phyloP scores from a whole-genome alignment of 2,888 invertebrate genomes.

The Callyntrura guangdongensis region DNA sequence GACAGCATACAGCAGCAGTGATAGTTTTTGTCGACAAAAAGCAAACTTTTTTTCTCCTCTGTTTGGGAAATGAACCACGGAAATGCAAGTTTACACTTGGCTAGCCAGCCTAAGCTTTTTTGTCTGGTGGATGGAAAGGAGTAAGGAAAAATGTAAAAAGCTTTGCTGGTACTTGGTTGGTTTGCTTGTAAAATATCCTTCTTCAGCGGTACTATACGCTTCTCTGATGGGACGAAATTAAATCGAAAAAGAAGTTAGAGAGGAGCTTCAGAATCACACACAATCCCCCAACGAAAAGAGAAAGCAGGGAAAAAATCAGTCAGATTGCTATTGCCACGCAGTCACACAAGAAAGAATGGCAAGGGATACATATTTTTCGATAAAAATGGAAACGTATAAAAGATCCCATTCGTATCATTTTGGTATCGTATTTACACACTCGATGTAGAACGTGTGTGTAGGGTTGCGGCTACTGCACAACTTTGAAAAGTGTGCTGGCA shows the following conservation, averaged over 20 bases:
- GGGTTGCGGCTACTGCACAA: neutral
- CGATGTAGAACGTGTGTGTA: neutral
- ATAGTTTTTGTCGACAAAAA: neutral
- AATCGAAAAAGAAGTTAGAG: conserved; percentile 46
- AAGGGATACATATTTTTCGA: conserved; percentile 38
- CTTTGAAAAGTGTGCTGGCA: neutral
- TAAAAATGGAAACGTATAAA: conserved; percentile 2
- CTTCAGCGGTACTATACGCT: neutral
- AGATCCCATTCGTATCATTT: conserved; percentile 7
- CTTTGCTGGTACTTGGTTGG: conserved; percentile 12
- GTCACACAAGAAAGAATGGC: neutral
- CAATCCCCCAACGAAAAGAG: conserved; percentile 12
- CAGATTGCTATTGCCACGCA: neutral
- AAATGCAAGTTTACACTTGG: conserved; percentile 64
- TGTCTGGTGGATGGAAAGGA: neutral
- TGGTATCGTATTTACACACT: neutral
- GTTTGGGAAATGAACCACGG: conserved; percentile 63
- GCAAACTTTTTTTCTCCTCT: conserved; percentile 26
- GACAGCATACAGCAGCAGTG: neutral
- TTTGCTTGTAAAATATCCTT: neutral
- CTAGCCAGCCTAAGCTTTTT: conserved; percentile 1
- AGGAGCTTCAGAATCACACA: neutral
- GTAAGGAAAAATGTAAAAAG: conserved; percentile 13
- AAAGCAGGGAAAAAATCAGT: conserved; percentile 22
- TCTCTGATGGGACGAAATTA: conserved; percentile 62